Evolutionary conservation across 2,888 invertebrate species (phyloP).

Genomic region (Agrilus cyanescens): DNA sequence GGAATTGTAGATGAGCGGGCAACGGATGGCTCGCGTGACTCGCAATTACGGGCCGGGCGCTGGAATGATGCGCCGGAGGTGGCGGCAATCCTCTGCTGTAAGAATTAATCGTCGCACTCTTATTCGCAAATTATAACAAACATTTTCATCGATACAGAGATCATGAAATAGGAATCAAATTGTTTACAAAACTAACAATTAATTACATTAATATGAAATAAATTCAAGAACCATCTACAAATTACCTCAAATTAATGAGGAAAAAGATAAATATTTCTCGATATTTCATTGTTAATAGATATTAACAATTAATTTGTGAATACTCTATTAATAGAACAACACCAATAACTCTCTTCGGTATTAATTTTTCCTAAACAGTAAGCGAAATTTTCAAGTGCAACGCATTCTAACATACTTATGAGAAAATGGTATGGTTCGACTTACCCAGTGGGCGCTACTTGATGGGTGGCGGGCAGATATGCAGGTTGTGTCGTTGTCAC

Average conservation of each 20-base stretch:
- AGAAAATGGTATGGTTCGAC: constrained; percentile 13
- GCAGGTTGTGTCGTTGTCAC: constrained; percentile 51
- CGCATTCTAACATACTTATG: neutral
- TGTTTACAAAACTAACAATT: no score
- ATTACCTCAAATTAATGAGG: no score
- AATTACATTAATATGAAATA: no score
- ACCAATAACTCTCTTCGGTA: neutral
- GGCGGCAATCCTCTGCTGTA: constrained; percentile 52
- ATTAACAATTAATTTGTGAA: no score
- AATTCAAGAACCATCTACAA: no score
- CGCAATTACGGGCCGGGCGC: constrained; percentile 52
- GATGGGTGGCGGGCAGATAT: constrained; percentile 41
- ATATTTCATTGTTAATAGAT: no score
- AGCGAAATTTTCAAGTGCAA: neutral
- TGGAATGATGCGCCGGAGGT: constrained; percentile 74
- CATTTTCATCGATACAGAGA: no score
- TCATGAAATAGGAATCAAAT: no score
- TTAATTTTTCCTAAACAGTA: no score
- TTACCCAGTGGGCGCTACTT: constrained; percentile 39
- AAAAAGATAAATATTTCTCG: no score
- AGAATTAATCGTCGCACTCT: constrained; percentile 13
- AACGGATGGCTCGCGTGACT: constrained; percentile 63
- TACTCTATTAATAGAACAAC: no score
- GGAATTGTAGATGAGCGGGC: constrained; percentile 73
- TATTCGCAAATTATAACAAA: neutral